Evolutionary conservation across 2,888 invertebrate genomes (phyloP), one percentile per base, ranked within the genome.

Genomic region (Macaria liturata): DNA sequence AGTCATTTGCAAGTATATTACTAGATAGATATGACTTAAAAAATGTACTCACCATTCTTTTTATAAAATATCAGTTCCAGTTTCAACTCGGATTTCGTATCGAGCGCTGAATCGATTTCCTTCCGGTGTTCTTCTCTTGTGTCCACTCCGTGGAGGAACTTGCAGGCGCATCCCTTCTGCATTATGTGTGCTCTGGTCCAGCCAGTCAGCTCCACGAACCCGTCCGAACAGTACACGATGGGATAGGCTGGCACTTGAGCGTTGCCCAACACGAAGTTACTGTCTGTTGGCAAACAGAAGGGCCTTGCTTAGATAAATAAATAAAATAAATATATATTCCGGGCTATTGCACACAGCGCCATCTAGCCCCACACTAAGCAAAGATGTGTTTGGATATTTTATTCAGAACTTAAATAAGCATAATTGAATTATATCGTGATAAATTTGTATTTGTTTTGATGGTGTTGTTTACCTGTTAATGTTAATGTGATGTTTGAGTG

Each of bases 131-230:
- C 97, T 20, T 97, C 97, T 60, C 95, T 94, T 32, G 98, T 98
- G 82, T 98, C 98, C 39, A 96, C 95, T 3, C 98, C 98, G 83
- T 97, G 97, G 30, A 98, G 95, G 88, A 98, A 98, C 88, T 97
- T 97, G 93, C 98, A 98, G 75, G 98, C 97, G 91, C 98, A 98
- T 67, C 97, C 97, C 85, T 98, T 98, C 92, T 98, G 98, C 98
- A 98, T 98, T 91, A 98, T 98, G 93, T 98, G 97, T 67, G 98
- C 98, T 76, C 98, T 94, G 70, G 97, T 94, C 93, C 96, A 98
- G 69, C 98, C 97, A 60, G 98, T 98, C 93, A 98, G 95, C 93
- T 98, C 98, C 89, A 97, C 97, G 93, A 98, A 98, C 61, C 98
- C 98, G 93, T 98, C 98, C 62, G 97, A 98, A 93, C 98, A 98